phyloP scores from a whole-genome alignment of 2,113 vertebrate species.

The Baryphthengus martii region DNA sequence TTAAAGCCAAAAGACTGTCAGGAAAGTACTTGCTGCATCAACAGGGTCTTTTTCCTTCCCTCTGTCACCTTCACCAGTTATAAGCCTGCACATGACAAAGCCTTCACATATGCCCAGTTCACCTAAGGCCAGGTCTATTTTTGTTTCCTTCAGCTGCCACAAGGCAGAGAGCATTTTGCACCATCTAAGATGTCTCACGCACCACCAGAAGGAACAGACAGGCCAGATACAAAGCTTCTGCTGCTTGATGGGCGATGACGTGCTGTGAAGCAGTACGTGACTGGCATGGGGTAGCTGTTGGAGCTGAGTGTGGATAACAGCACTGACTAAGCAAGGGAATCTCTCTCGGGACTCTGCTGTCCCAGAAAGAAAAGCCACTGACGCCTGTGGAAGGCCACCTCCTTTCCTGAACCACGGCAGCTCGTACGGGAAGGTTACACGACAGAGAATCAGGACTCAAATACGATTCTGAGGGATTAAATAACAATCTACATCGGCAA shows the following conservation, averaged over 20 bases:
- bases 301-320: background rate
- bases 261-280: background rate
- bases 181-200: background rate
- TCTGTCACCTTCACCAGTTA: background rate
- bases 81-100: background rate
- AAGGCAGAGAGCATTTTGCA: background rate
- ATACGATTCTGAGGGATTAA: background rate
- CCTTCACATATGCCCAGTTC: background rate
- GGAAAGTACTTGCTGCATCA: background rate
- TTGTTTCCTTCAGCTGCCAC: background rate
- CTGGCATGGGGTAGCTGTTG: background rate
- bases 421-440: accelerated
- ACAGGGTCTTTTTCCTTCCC: background rate
- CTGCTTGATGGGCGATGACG: background rate
- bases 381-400: background rate
- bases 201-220: background rate
- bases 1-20: background rate
- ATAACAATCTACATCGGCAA: background rate
- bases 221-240: background rate
- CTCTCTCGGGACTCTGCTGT: background rate
- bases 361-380: background rate
- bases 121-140: constrained; percentile 8
- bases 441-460: background rate
- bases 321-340: background rate
- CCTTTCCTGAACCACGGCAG: background rate